phyloP scores from a whole-genome alignment of 2,797 vertebrate genomes.

The Petrocephalus sullivani region DNA sequence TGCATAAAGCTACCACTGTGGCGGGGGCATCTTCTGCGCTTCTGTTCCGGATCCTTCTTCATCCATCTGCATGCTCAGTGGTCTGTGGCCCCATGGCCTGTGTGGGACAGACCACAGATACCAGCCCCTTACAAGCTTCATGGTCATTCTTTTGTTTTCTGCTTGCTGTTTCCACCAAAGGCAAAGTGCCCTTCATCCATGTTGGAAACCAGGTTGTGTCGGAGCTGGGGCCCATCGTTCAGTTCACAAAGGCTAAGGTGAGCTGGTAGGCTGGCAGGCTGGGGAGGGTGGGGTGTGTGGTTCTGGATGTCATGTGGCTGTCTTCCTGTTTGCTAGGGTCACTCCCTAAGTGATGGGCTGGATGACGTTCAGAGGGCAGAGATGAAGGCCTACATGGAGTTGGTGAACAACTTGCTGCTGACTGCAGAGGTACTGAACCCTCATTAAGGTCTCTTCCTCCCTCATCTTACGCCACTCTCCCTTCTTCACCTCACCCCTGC shows the following conservation, averaged over 20 bases:
- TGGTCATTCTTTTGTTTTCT: slow-evolving; percentile 54
- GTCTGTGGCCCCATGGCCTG: slow-evolving; percentile 13
- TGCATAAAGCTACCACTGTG: slow-evolving; percentile 64
- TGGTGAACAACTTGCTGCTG: slow-evolving; percentile 96
- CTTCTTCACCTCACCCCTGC: not conserved
- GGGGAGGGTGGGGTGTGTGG: not conserved
- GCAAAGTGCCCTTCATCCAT: slow-evolving; percentile 94
- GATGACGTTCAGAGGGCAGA: slow-evolving; percentile 95
- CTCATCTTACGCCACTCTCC: not conserved
- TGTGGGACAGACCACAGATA: not conserved
- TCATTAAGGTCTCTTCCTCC: not conserved
- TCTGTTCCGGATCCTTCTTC: slow-evolving; percentile 51
- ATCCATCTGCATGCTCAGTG: slow-evolving; percentile 47
- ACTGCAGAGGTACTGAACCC: slow-evolving; percentile 81
- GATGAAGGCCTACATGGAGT: slow-evolving; percentile 98
- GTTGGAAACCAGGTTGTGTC: slow-evolving; percentile 97
- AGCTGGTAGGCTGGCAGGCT: slow-evolving; percentile 23
- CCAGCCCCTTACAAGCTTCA: not conserved
- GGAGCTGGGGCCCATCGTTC: slow-evolving; percentile 90
- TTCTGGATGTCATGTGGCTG: not conserved
- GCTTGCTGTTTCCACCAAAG: slow-evolving; percentile 48
- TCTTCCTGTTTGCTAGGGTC: slow-evolving; percentile 66
- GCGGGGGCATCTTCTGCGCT: slow-evolving; percentile 43
- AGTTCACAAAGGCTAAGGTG: slow-evolving; percentile 96
- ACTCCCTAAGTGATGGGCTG: slow-evolving; percentile 87